Percentiles rank a stretch among this genome's conserved stretches.
Conservation (phyloP, 1,140 invertebrate genomes). For the Pogonus chalceus region DNA sequence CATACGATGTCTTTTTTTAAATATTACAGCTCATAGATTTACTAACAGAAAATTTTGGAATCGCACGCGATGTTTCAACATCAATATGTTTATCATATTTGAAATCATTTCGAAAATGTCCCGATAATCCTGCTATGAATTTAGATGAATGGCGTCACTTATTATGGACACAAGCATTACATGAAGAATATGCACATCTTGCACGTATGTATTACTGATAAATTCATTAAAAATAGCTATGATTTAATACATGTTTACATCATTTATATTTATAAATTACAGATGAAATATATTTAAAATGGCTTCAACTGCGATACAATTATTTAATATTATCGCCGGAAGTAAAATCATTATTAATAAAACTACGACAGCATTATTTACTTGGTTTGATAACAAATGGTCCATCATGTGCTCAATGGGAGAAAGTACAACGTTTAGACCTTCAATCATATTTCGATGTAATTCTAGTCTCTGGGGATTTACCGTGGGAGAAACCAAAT, state of each 20-base stretch:
- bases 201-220: slow-evolving; percentile 42
- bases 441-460: slow-evolving; percentile 64
- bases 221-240: background rate
- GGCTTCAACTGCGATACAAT: slow-evolving; percentile 64
- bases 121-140: slow-evolving; percentile 57
- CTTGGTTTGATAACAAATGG: slow-evolving; percentile 75
- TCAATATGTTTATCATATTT: slow-evolving; percentile 55
- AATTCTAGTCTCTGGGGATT: slow-evolving; percentile 69
- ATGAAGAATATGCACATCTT: slow-evolving; percentile 57
- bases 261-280: slow-evolving; percentile 31
- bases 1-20: too few relatives aligned
- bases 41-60: slow-evolving; percentile 53
- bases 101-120: slow-evolving; percentile 62
- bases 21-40: slow-evolving; percentile 56
- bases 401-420: slow-evolving; percentile 74
- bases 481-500: slow-evolving; percentile 74
- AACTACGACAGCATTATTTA: slow-evolving; percentile 56
- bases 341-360: slow-evolving; percentile 51
- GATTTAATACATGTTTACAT: slow-evolving; percentile 5
- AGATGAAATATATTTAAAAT: slow-evolving; percentile 60
- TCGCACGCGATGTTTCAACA: slow-evolving; percentile 49
- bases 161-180: slow-evolving; percentile 65
- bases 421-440: slow-evolving; percentile 62
- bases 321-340: slow-evolving; percentile 55
- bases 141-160: slow-evolving; percentile 64